Base-by-base conservation (phyloP, 2,113 vertebrate genomes). In the Elaphurus davidianus region DNA sequence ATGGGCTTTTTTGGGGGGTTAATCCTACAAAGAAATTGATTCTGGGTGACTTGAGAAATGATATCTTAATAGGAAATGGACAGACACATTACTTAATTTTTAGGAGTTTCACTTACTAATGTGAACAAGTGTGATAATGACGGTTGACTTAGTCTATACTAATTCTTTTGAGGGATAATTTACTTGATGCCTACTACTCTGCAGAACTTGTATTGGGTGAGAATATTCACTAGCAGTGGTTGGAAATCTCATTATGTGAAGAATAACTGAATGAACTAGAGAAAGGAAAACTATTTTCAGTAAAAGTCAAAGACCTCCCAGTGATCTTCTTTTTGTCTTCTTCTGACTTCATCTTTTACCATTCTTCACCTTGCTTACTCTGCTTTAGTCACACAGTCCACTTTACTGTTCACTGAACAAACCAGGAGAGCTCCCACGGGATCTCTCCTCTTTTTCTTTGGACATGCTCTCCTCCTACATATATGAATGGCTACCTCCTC, bases 1-100 rank as follows among this genome's bases (percentile, higher is more conserved):
- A 54, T 27, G 47, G 59, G 23, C 21, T 90, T 76, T 78, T 78
- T 62, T 7, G 54, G n/a, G 36, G n/a, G 28, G 5, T 85, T 85
- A 79, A 78, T 85, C 36, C 25, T 85, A 19, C 76, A 82, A 84
- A 57, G 28, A 87, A 40, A 84, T 25, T 85, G 45, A 79, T 57
- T 5, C 13, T 62, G 23, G 30, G 47, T 85, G 59, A 85, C 4
- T 17, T 96, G 52, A 88, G 60, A 82, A 82, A 59, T 27, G 43
- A 83, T 43, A 28, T 40, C 36, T 60, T 83, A 89, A 62, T 57
- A 96, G 25, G 47, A 78, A 90, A 79, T 57, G n/a, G 25, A 43
- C 47, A 87, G 3, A 21, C 23, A 21, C 13, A 25, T 64, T 64
- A 64, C 57, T 79, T 55, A 79, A 67, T 79, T 14, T 91, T 82